Conservation (phyloP, 64 coral and sea anemone species). For the Trachythela sp. region DNA sequence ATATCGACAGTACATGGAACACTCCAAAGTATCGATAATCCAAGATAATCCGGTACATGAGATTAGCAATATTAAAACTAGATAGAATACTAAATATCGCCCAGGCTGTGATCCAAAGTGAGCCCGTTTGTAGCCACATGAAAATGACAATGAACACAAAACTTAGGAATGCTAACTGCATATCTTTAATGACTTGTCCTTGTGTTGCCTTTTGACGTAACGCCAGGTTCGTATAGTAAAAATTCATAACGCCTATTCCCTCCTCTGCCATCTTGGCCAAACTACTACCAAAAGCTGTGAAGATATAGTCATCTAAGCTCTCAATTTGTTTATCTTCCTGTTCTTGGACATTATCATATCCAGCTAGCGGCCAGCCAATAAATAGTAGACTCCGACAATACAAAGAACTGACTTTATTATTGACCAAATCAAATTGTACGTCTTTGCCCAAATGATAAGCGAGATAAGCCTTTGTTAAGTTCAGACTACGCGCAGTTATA, state of each 20-base stretch:
- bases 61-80: not conserved
- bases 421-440: not conserved
- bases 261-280: not conserved
- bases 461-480: not conserved
- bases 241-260: not conserved
- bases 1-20: not conserved
- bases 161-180: not conserved
- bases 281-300: not conserved
- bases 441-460: conserved; percentile 43
- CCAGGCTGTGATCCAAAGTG: not conserved
- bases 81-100: not conserved
- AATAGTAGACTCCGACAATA: too few relatives aligned
- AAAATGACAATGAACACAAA: not conserved
- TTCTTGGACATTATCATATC: too few relatives aligned
- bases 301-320: not conserved
- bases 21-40: conserved; percentile 15
- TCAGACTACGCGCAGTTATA: not conserved
- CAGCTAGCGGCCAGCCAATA: too few relatives aligned
- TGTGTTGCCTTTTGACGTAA: not conserved
- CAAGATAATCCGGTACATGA: not conserved
- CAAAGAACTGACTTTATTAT: too few relatives aligned
- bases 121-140: conserved; percentile 12
- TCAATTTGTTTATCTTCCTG: too few relatives aligned
- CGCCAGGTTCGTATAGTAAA: not conserved
- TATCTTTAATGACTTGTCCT: not conserved